Evolutionary conservation across 2,113 vertebrate genomes (phyloP), one percentile per base, ranked within the genome.

Genomic region (Spermophilus dauricus): DNA sequence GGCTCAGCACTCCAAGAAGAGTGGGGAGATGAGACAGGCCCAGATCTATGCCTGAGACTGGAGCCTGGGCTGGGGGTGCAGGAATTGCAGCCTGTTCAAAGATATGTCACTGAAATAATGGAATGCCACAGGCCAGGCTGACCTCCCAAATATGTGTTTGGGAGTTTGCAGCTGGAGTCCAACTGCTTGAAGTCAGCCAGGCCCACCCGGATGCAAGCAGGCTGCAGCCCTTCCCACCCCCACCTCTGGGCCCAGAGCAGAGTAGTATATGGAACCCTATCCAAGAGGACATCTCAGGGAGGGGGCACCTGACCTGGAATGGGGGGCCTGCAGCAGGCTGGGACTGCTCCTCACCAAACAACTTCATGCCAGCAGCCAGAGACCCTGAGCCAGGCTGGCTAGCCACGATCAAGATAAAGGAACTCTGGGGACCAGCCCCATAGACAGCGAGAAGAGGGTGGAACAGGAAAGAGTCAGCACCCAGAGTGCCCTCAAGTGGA

Each of bases 61-160:
- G 85, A 97, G 97, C 98, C 98, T 98, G 98, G 98, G 97, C 98
- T 98, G 96, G 97, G 97, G 97, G 90, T 98, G 97, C 97, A 97
- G 98, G 97, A 98, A 98, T 98, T 98, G 98, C 98, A 86, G 98
- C 98, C 94, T 97, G 98, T 99, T 99, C 98, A 99, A 98, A 99
- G 98, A 98, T 98, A 98, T 98, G 98, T 99, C 98, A 99, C 97
- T 90, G 89, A 93, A 98, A 98, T 99, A 99, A 99, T 98, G 98
- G 98, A 99, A 98, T 98, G 98, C 98, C 97, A 97, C 98, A 80
- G 98, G 98, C 99, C 98, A 98, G 98, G 98, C 98, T 99, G 99
- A 99, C 99, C 99, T 98, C 97, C 98, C 98, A 93, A 99, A 99
- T 98, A 99, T 99, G 98, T 98, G 98, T 98, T 99, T 99, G 98